Evolutionary conservation across 2,797 vertebrate species (phyloP), one percentile per base, ranked within the genome.

Genomic region (Loris lydekkerianus): DNA sequence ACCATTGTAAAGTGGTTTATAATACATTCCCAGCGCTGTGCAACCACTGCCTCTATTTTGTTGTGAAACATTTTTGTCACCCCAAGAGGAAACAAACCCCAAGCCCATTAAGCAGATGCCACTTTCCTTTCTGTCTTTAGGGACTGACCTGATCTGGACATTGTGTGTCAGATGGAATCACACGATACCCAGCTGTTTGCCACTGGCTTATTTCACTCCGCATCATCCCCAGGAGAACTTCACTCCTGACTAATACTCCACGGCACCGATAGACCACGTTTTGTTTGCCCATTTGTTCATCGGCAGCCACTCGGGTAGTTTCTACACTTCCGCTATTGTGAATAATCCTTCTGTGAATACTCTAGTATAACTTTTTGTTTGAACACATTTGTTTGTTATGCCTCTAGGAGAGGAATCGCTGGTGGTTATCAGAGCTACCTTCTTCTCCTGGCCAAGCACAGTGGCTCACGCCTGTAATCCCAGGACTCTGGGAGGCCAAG

Each of bases 191-290:
- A 72, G 27, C 10, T 23, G 40, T 65, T 27, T 43, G 46, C 18
- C 29, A 11, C 49, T 63, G 40, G 27, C 61, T 63, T 80, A 34
- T 31, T 20, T 89, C 40, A 15, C 17, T 31, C 27, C 31, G 83
- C 49, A 0, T 53, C n/a, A 0, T 67, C 17, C 6, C 0, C 53
- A 1, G n/a, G 13, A 10, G 7, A 10, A 37, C 53, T 27, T 73
- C 43, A 27, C 56, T 73, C 72, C 31, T 0, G 29, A 65, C 1
- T 56, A 18, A 11, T 25, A 31, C 10, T 25, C 63, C 53, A 8
- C 13, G 25, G 21, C 29, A 1, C 4, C 40, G 65, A 21, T 3
- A 21, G 10, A 20, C 43, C 49, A 7, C 21, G 4, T 0, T 60
- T 58, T 78, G 0, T 77, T 60, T 87, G 34, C 58, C 34, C 1